Conservation (phyloP, 2,797 vertebrate genomes). For the Falco rusticolus region DNA sequence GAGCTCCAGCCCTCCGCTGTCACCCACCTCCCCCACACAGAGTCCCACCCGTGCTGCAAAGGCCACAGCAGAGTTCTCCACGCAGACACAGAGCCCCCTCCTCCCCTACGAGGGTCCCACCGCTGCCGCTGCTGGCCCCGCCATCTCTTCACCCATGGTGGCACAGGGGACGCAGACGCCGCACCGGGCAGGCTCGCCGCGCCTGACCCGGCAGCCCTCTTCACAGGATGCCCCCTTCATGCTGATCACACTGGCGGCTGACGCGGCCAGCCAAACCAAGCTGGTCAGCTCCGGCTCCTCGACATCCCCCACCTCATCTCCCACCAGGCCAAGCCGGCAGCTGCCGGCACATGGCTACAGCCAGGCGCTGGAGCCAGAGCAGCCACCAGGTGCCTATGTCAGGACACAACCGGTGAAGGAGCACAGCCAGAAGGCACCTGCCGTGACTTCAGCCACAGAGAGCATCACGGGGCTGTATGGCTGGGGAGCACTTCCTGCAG, state of each 20-base stretch:
- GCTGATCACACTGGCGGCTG: constrained; percentile 89
- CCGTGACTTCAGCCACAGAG: constrained; percentile 75
- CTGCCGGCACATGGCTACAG: constrained; percentile 83
- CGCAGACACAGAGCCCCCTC: constrained; percentile 86
- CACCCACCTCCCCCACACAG: constrained; percentile 89
- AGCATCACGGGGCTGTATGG: constrained; percentile 81
- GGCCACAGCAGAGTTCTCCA: constrained; percentile 91
- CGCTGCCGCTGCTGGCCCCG: constrained; percentile 68
- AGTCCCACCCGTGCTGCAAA: constrained; percentile 82
- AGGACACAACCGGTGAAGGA: constrained; percentile 75
- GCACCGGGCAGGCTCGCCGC: constrained; percentile 84
- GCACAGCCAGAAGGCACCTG: constrained; percentile 76
- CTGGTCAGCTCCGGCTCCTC: constrained; percentile 87
- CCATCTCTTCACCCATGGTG: constrained; percentile 78
- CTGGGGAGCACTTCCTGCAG: constrained; percentile 86
- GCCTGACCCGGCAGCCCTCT: constrained; percentile 88
- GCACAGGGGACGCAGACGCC: constrained; percentile 87
- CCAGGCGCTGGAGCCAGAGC: constrained; percentile 80
- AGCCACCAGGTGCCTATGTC: constrained; percentile 78
- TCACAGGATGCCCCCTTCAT: constrained; percentile 91
- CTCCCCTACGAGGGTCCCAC: constrained; percentile 70
- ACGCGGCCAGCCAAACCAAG: constrained; percentile 85
- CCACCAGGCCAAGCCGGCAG: constrained; percentile 84
- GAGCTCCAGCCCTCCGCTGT: constrained; percentile 88
- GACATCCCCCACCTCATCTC: constrained; percentile 90